phyloP scores from a whole-genome alignment of 2,797 vertebrate genomes.

The Chaunax sp. region DNA sequence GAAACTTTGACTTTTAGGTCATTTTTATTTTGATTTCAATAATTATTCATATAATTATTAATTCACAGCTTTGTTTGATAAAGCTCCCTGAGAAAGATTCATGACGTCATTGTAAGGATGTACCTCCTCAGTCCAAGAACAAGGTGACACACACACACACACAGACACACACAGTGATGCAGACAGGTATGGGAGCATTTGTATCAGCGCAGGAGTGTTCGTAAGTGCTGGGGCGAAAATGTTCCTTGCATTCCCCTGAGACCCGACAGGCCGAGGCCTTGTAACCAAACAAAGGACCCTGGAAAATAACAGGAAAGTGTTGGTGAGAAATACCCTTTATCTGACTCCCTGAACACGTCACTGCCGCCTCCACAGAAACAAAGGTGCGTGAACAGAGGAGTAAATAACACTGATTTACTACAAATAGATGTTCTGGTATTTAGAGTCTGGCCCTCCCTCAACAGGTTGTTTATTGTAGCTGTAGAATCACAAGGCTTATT shows the following conservation, averaged over 20 bases:
- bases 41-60: too few species aligned
- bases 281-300: conserved; percentile 95
- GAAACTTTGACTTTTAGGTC: too few species aligned
- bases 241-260: conserved; percentile 93
- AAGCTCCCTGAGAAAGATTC: background rate
- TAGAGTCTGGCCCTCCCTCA: conserved; percentile 87
- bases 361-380: conserved; percentile 90
- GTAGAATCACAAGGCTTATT: conserved; percentile 82
- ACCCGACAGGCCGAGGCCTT: conserved; percentile 89
- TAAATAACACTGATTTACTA: conserved; percentile 97
- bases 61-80: background rate
- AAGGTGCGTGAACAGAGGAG: conserved; percentile 92
- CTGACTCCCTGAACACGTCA: conserved; percentile 98
- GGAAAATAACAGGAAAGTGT: conserved; percentile 99
- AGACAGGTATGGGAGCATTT: conserved; percentile 62
- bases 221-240: conserved; percentile 57
- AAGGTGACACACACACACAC: conserved; percentile 29
- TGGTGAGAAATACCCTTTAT: conserved; percentile 99
- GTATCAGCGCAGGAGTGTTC: conserved; percentile 44
- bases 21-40: too few species aligned
- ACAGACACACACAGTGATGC: conserved; percentile 18
- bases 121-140: conserved; percentile 32
- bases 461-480: conserved; percentile 90
- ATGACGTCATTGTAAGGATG: conserved; percentile 3
- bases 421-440: conserved; percentile 90